A percentile compares a stretch with the other conserved stretches of the same genome.
phyloP scores from a whole-genome alignment of 1,140 invertebrate species.

The Anoplolepis gracilipes region DNA sequence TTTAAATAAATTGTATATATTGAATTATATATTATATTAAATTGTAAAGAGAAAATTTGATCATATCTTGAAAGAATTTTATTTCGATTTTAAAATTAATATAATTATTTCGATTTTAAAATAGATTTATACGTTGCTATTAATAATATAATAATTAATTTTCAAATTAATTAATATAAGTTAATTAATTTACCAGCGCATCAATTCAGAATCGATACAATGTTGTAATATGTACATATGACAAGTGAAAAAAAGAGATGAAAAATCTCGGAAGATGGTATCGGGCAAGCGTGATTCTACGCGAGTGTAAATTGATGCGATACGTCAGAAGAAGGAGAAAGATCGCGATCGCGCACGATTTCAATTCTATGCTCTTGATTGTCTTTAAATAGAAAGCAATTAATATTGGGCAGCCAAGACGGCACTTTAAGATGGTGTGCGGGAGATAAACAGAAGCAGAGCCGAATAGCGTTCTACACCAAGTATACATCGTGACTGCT shows the following conservation, averaged over 20 bases:
- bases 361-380: slow-evolving; percentile 33
- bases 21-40: background rate
- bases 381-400: slow-evolving; percentile 59
- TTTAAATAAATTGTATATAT: background rate
- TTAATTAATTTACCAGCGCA: slow-evolving; percentile 7
- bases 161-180: background rate
- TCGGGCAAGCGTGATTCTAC: background rate
- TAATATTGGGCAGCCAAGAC: slow-evolving; percentile 25
- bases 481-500: background rate
- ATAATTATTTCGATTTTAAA: background rate
- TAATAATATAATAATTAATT: slow-evolving; percentile 26
- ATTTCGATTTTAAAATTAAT: background rate
- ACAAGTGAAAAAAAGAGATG: background rate
- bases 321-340: background rate
- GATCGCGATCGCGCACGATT: slow-evolving; percentile 18
- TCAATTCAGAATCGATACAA: background rate
- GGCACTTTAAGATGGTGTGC: slow-evolving; percentile 18
- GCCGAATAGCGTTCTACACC: slow-evolving; percentile 7
- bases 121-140: background rate
- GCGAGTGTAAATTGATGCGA: slow-evolving; percentile 1
- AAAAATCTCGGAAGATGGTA: background rate
- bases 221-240: background rate
- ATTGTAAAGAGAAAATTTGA: background rate
- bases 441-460: slow-evolving; percentile 28
- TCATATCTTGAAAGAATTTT: background rate